These are phyloP conservation scores for Fragum whitleyi DNA, from an alignment of 2,888 invertebrate species.

Conservation along the genomic window DNA sequence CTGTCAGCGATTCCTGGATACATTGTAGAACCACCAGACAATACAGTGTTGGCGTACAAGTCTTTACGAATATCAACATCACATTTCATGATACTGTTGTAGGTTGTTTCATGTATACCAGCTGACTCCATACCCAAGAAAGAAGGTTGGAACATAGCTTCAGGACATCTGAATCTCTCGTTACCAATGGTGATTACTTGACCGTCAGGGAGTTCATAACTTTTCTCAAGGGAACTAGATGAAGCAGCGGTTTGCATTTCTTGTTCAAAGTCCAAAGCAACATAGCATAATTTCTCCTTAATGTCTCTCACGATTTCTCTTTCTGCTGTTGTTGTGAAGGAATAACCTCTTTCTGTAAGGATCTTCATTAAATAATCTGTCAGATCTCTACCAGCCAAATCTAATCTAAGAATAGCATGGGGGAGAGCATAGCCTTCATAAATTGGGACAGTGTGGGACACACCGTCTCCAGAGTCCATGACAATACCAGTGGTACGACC, in stretches of 20 bases:
- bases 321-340: slow-evolving; percentile 85
- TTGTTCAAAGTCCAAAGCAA: slow-evolving; percentile 96
- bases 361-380: slow-evolving; percentile 86
- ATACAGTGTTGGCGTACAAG: slow-evolving; percentile 77
- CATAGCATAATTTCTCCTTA: slow-evolving; percentile 96
- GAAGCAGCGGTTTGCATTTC: slow-evolving; percentile 97
- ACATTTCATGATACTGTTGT: slow-evolving; percentile 77
- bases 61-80: slow-evolving; percentile 78
- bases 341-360: slow-evolving; percentile 84
- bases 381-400: slow-evolving; percentile 76
- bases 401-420: slow-evolving; percentile 72
- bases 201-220: slow-evolving; percentile 87
- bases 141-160: slow-evolving; percentile 80
- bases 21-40: slow-evolving; percentile 82
- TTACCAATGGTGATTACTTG: slow-evolving; percentile 83
- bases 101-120: slow-evolving; percentile 78
- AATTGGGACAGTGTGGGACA: slow-evolving; percentile 95
- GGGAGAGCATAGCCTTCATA: slow-evolving; percentile 87
- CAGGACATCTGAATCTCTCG: slow-evolving; percentile 80
- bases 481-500: not conserved
- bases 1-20: slow-evolving; percentile 79
- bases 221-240: slow-evolving; percentile 94
- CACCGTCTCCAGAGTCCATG: slow-evolving; percentile 89
- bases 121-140: slow-evolving; percentile 83
- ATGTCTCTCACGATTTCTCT: slow-evolving; percentile 97